These are phyloP conservation scores for Aurelia sp. DNA, from an alignment of 30 jellyfish, hydroid and myxozoan species.

Conservation along the genomic window DNA sequence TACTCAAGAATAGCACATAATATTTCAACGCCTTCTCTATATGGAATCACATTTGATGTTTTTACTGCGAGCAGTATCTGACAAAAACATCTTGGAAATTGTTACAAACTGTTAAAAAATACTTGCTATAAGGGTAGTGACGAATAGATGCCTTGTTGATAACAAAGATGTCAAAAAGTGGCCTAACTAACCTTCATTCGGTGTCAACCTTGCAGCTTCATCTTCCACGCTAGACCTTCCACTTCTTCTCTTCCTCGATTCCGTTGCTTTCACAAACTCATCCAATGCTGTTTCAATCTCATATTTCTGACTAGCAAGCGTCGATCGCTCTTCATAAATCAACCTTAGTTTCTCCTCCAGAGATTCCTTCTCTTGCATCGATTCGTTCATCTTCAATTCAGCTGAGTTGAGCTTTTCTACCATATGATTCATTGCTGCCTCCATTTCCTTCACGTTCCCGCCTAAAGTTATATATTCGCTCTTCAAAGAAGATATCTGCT, in stretches of 20 bases:
- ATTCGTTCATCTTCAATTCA: constrained; percentile 52
- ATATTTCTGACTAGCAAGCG: constrained; percentile 43
- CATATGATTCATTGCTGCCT: constrained; percentile 50
- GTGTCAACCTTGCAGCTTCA: constrained; percentile 42
- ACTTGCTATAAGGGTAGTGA: too few relatives aligned
- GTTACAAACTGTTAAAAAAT: too few relatives aligned
- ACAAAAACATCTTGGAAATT: too few relatives aligned
- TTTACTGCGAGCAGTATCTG: too few relatives aligned
- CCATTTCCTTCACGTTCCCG: constrained; percentile 44
- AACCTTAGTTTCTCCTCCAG: constrained; percentile 34
- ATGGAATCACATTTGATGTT: too few relatives aligned
- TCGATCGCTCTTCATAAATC: constrained; percentile 41
- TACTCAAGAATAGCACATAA: too few relatives aligned
- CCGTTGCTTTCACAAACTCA: constrained; percentile 86
- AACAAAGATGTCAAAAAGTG: too few relatives aligned
- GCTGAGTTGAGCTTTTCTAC: constrained; percentile 50
- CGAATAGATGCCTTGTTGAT: too few relatives aligned
- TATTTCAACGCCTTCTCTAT: too few relatives aligned
- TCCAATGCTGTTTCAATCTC: constrained; percentile 90
- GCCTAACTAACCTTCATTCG: constrained; percentile 58
- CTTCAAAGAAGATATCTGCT: neutral
- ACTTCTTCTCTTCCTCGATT: constrained; percentile 67
- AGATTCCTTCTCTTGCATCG: constrained; percentile 31
- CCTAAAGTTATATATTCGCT: constrained; percentile 2
- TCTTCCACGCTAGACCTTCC: constrained; percentile 69